Base-by-base conservation (phyloP, 2,888 invertebrate genomes). In the Orthosia gothica region DNA sequence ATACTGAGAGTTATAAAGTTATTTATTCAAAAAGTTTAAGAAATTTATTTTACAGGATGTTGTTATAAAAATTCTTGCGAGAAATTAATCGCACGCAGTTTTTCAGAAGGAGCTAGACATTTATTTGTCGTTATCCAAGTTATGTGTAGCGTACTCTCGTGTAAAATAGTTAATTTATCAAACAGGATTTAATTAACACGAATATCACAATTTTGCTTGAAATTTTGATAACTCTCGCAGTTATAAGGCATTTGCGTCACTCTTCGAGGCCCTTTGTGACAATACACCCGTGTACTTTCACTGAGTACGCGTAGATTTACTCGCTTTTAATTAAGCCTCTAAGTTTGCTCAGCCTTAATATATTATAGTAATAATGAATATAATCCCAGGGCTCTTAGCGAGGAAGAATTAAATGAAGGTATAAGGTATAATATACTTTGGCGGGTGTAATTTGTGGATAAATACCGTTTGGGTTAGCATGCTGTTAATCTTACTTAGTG, bases 311-410 rank as follows among this genome's bases (percentile, higher is more conserved):
- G 72, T 69, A 82, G 81, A 85, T 87, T 87, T 85, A 88, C 83
- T 72, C 80, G 82, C 85, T 90, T 89, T 89, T 91, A 91, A 92
- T 92, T 91, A 91, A 91, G 87, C 75, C 71, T 63, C 73, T 80
- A 74, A 88, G 87, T 90, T 89, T 84, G 76, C 81, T 79, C 79
- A 82, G 74, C 78, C 81, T 78, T 88, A 84, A 88, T 87, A 87
- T 89, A 90, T 88, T 85, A 85, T 79, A 87, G 85, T 87, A 81
- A 88, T 88, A 86, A 88, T 86, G 85, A 82, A 82, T 85, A 86
- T 86, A 84, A 88, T 86, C 82, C 66, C 67, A 71, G 58, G 80
- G 73, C 71, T 74, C 74, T 69, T 64, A 83, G 70, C 70, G 71
- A 69, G 64, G 82, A 85, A 82, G 84, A 87, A 89, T 85, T 84